These are phyloP conservation scores for Perca schrenkii DNA, from an alignment of 2,113 vertebrate species.

Conservation along the genomic window DNA sequence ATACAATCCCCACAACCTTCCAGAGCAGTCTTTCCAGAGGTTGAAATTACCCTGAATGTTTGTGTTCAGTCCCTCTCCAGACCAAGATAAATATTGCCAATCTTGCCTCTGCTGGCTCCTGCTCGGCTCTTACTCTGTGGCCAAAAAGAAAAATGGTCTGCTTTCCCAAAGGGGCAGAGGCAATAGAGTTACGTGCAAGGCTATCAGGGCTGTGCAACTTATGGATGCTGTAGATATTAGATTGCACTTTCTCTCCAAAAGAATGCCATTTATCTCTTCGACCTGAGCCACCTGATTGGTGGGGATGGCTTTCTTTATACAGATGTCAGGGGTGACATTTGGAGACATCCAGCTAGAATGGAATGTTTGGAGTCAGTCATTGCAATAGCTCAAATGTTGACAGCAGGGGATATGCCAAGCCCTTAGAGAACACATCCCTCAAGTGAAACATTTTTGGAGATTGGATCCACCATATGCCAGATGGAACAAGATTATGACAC, in stretches of 20 bases:
- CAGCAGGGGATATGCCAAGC: conserved; percentile 68
- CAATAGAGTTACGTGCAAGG: conserved; percentile 70
- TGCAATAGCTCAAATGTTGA: conserved; percentile 69
- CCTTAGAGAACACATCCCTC: conserved; percentile 69
- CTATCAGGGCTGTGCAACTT: conserved; percentile 68
- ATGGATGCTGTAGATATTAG: conserved; percentile 71
- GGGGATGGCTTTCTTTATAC: conserved; percentile 69
- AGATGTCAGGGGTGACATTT: conserved; percentile 77
- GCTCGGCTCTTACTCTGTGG: conserved; percentile 60
- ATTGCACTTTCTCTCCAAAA: conserved; percentile 70
- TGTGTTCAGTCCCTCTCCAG: conserved; percentile 74
- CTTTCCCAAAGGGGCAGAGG: conserved; percentile 70
- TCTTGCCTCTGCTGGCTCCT: conserved; percentile 67
- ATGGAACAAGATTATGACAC: conserved; percentile 78
- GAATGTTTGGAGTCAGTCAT: conserved; percentile 64
- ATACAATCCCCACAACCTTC: conserved; percentile 45
- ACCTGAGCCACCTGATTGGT: conserved; percentile 65
- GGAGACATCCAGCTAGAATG: conserved; percentile 66
- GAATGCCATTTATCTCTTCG: conserved; percentile 74
- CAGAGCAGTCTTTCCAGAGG: conserved; percentile 53
- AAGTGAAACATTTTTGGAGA: conserved; percentile 67
- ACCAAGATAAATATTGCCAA: conserved; percentile 81
- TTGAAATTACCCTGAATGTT: conserved; percentile 75
- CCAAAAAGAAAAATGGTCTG: conserved; percentile 78
- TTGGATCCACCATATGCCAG: conserved; percentile 69